phyloP scores from a whole-genome alignment of 2,797 vertebrate genomes.

The Scolopax rusticola region DNA sequence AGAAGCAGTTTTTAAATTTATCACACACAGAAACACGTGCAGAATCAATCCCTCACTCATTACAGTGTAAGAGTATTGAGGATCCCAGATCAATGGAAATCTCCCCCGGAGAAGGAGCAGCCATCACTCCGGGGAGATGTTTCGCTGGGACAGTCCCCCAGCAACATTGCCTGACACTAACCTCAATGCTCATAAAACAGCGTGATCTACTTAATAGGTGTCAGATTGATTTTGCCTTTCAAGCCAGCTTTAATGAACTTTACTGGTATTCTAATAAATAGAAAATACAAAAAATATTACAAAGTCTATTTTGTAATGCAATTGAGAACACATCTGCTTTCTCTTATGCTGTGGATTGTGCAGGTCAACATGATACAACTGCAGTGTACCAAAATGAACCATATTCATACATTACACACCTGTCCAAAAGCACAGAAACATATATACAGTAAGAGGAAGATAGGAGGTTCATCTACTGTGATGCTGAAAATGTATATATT shows the following conservation, averaged over 20 bases:
- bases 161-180: not conserved
- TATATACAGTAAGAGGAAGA: not conserved
- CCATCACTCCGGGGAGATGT: not conserved
- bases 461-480: not conserved
- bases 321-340: not conserved
- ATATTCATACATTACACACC: not conserved
- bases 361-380: not conserved
- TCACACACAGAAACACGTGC: rapidly evolving
- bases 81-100: not conserved
- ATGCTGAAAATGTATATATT: not conserved
- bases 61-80: rapidly evolving
- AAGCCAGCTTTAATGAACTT: slow-evolving; percentile 5
- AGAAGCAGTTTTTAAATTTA: not conserved
- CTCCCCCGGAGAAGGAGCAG: not conserved
- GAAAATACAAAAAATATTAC: not conserved
- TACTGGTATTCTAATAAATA: not conserved
- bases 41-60: not conserved
- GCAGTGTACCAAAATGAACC: not conserved
- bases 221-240: not conserved
- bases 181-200: not conserved
- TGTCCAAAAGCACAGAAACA: rapidly evolving
- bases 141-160: not conserved
- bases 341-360: not conserved
- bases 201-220: not conserved
- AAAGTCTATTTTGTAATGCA: not conserved